Evolutionary conservation across 2,113 vertebrate species (phyloP), one percentile per base, ranked within the genome.

Genomic region (Misgurnus anguillicaudatus): DNA sequence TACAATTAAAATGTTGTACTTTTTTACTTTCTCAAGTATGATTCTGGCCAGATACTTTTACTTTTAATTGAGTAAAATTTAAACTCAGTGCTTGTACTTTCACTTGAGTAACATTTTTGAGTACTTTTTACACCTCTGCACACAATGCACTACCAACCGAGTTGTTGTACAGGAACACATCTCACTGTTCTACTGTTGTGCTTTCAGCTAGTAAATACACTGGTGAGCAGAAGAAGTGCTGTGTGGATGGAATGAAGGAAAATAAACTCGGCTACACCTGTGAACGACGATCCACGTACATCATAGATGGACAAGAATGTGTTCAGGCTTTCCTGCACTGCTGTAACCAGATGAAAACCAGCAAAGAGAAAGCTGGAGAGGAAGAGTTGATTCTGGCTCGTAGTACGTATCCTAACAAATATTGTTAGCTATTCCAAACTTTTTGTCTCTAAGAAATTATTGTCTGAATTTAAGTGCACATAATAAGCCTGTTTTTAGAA

Each of bases 181-280:
- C 5, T 58, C n/a, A 45, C 8, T 45, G 7, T 45, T 45, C 10
- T 45, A 45, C 42, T 45, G 42, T 45, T 45, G 42, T 45, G 42
- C 10, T 45, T 6, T 9, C 85, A 94, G 94, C 1, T 2, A 74
- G 87, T 0, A 55, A 91, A 42, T 94, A 91, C 86, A 80, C 42
- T 7, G 42, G 42, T 45, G 42, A 45, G 2, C 47, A 88, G 9
- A 87, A 84, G 17, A 87, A 75, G 53, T 95, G 94, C 75, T 95
- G 94, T 0, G 84, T 89, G 75, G 91, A 93, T 0, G 94, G 94
- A 0, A 92, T 95, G 92, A 60, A 77, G 1, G 86, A 91, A 0
- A 94, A 91, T 79, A 86, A 75, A n/a, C 92, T 95, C 91, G 82
- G 16, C 0, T 92, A 91, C 87, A 13, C 78, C 0, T 95, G 94